Evolutionary conservation across 2,113 vertebrate genomes (phyloP), one percentile per base, ranked within the genome.

Genomic region (Cranoglanis bouderius): DNA sequence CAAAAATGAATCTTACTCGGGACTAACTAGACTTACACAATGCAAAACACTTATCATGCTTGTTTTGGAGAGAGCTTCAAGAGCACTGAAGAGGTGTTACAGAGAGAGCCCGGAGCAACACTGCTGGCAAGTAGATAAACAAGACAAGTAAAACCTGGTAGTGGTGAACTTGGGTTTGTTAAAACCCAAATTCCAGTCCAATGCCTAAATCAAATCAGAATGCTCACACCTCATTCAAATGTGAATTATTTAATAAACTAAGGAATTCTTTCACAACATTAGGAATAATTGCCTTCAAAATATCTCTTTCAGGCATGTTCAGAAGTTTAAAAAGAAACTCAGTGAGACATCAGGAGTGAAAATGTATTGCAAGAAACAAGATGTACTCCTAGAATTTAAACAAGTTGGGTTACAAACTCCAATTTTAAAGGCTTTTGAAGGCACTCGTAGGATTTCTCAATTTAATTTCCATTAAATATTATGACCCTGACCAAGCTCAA

Each of bases 31-130:
- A 97, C 93, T 95, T 92, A 96, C 93, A 96, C 95, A 97, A 97
- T 96, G 97, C 96, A 97, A 95, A 88, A 98, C 97, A 97, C 95
- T 95, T 96, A 96, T 96, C 98, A 98, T 98, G 98, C 98, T 97
- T 96, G 93, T 96, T 96, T 96, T 95, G 96, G 94, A 95, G 95
- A 96, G 96, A 96, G 96, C 96, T 96, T 97, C 94, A 93, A 94
- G 96, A 96, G 96, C 94, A 96, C 94, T 94, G 91, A 90, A 94
- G 78, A 95, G 96, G 94, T 93, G 95, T 97, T 97, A 97, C 92
- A 97, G 96, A 81, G 95, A 92, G 96, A 94, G 95, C 88, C 92
- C 94, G 96, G 97, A 97, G 96, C 97, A 97, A 95, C 95, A 96
- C 96, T 98, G 97, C 98, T 98, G 97, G 97, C 97, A 98, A 95